Conservation (phyloP, 2,113 vertebrate species). For the Phainopepla nitens region DNA sequence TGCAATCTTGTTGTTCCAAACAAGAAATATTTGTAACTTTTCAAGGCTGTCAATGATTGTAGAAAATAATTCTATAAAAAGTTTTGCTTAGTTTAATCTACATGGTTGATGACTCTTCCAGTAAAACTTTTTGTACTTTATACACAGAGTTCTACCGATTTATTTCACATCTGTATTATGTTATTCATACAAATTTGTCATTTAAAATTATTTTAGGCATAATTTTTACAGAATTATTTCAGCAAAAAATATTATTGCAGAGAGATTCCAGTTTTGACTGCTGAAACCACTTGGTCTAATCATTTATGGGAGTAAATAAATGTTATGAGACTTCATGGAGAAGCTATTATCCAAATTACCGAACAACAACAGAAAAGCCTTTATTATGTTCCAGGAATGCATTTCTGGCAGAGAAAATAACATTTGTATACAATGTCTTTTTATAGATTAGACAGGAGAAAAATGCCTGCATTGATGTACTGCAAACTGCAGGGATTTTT, state of each 20-base stretch:
- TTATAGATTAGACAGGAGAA: constrained; percentile 69
- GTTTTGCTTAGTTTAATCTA: background rate
- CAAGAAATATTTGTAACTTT: background rate
- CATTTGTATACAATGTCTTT: constrained; percentile 73
- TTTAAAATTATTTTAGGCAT: constrained; percentile 19
- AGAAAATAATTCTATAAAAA: background rate
- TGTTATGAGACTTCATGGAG: constrained; percentile 70
- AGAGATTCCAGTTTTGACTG: constrained; percentile 18
- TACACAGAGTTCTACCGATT: background rate
- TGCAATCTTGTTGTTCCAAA: background rate
- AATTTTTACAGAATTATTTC: constrained; percentile 30
- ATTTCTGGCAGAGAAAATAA: constrained; percentile 69
- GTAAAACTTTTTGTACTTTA: background rate
- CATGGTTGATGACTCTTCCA: background rate
- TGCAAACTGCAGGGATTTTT: constrained; percentile 63
- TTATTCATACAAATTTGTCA: constrained; percentile 5
- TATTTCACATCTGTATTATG: background rate
- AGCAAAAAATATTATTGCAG: constrained; percentile 23
- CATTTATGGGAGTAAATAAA: constrained; percentile 72
- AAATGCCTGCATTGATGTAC: constrained; percentile 70
- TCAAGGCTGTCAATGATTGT: background rate
- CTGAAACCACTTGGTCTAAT: constrained; percentile 43
- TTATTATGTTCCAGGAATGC: constrained; percentile 66
- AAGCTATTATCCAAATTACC: constrained; percentile 74
- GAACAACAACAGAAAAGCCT: constrained; percentile 63